Evolutionary conservation across 30 jellyfish, hydroid and myxozoan species (phyloP).

Genomic region (Pseudorhiza aurosa): DNA sequence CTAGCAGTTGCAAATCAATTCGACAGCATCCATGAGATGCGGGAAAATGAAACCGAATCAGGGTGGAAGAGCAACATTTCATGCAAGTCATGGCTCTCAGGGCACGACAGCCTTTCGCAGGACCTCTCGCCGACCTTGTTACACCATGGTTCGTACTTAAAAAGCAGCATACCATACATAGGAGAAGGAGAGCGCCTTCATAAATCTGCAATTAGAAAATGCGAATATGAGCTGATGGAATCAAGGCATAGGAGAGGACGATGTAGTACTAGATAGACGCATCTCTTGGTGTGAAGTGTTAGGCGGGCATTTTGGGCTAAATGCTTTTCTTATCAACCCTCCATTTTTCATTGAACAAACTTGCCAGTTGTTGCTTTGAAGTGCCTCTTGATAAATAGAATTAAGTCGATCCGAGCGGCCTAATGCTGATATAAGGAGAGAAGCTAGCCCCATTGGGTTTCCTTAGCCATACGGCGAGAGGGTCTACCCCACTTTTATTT

Average conservation of each 20-base stretch:
- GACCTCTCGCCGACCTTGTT: constrained; percentile 21
- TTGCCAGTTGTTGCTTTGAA: too few relatives aligned
- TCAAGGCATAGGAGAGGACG: background rate
- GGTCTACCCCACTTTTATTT: too few relatives aligned
- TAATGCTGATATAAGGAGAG: too few relatives aligned
- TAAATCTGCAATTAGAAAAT: background rate
- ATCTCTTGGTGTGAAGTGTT: too few relatives aligned
- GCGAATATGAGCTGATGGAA: background rate
- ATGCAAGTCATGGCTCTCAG: background rate
- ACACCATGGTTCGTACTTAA: background rate
- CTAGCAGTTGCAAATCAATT: constrained; percentile 48
- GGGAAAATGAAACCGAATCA: background rate
- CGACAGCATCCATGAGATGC: background rate
- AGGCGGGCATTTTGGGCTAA: too few relatives aligned
- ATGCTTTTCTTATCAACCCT: too few relatives aligned
- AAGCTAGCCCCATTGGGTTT: too few relatives aligned
- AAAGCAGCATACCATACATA: background rate
- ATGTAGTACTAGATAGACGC: background rate
- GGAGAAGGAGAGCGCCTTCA: background rate
- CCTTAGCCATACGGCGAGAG: too few relatives aligned
- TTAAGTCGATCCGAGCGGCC: too few relatives aligned
- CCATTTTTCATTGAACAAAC: too few relatives aligned
- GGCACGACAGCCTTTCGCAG: background rate
- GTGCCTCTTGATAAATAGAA: too few relatives aligned
- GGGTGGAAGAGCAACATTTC: background rate